Evolutionary conservation across 2,113 vertebrate species (phyloP), one percentile per base, ranked within the genome.

Genomic region (Xiphorhynchus elegans): DNA sequence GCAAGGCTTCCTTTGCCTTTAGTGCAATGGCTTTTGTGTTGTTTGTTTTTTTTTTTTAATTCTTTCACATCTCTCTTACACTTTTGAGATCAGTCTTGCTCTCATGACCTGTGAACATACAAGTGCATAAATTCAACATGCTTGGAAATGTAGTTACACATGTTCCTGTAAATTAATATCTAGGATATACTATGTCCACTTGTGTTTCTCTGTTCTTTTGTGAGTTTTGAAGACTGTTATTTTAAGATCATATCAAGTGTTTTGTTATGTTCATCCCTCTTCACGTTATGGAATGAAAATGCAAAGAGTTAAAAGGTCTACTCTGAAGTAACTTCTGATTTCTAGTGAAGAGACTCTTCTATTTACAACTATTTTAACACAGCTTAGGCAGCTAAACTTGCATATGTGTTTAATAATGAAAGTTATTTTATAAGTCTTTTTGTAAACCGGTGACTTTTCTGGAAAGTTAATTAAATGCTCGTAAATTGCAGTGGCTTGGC

Each of bases 401-500:
- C 14, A 39, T 23, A 31, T 60, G 3, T 52, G 4, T 72, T 91
- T 84, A 46, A 80, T 53, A 60, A 67, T 35, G 17, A 35, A 55
- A 89, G 25, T 69, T 82, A 31, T 18, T 81, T 77, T 70, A 28
- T 21, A 55, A 63, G 64, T 70, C 7, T 50, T 90, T 84, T 83
- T 91, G 19, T 39, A 40, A 95, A 46, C 18, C 5, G 3, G 4
- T 81, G 52, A 91, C 28, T 89, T 88, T 68, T 40, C 52, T 92
- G 93, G 46, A 82, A 89, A 92, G 80, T 59, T 97, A 97, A 97
- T 98, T 98, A 98, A 97, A 97, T 96, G 98, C 97, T 96, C 87
- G 12, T 98, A 98, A 94, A 97, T 98, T 98, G 72, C 97, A 99
- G 99, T 95, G 99, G 99, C 81, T 98, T 99, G 98, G 99, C 99